Evolutionary conservation across 1,140 invertebrate species (phyloP), one percentile per base, ranked within the genome.

Genomic region (Dufourea novaeangliae): DNA sequence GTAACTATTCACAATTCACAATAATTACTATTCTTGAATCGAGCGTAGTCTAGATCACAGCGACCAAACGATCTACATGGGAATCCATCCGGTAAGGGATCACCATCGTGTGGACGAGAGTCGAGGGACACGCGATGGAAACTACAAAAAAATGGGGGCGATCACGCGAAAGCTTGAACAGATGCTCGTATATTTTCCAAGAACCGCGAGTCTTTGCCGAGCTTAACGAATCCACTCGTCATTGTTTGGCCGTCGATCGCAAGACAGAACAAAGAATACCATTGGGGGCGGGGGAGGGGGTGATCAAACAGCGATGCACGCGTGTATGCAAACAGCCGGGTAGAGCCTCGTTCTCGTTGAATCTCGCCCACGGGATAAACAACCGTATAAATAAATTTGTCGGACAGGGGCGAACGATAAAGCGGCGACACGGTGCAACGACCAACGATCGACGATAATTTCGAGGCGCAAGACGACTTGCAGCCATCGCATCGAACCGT

Each of bases 311-410:
- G 62, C 46, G 46, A 6, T 6, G 41, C 72, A 39, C 46, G 62
- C 34, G n/a, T n/a, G n/a, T n/a, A 46, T 46, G 14, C 71, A 74
- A 74, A 74, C 34, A 74, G 27, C 37, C 10, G 22, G 11, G 22
- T 27, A 41, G 17, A 20, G 41, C 10, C 61, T 62, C 39, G 46
- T n/a, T n/a, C 46, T 73, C 59, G 70, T 72, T 37, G 44, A 73
- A 73, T 73, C 71, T 52, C 34, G 46, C 29, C 29, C 59, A n/a
- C 27, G 62, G n/a, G n/a, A 66, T 39, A 67, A 74, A 74, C 50
- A 66, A 67, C 50, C n/a, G 27, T 67, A 67, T 56, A 74, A 67
- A 74, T 74, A 74, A 74, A 56, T 64, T 67, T 66, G 50, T 66
- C 25, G n/a, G 44, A 57, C 54, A 27, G 34, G 17, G 20, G 34